These are phyloP conservation scores for Spialia ferax DNA, from an alignment of 2,888 invertebrate genomes.

Conservation along the genomic window DNA sequence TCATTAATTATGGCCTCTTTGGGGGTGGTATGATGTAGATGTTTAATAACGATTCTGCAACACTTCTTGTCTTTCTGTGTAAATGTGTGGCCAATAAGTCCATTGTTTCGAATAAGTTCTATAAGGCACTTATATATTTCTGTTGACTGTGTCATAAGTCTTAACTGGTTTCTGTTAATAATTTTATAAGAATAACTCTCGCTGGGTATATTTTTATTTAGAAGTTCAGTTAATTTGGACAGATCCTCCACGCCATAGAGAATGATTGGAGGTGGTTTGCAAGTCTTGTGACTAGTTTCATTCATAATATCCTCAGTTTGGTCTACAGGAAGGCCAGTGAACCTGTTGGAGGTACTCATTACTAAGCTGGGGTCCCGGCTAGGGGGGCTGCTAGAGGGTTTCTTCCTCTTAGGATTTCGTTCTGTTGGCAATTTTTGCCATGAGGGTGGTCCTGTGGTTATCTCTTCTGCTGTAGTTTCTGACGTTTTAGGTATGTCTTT, in stretches of 20 bases:
- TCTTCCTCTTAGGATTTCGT: neutral
- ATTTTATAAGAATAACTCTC: neutral
- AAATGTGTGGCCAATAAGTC: neutral
- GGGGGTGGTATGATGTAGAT: neutral
- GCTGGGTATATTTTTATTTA: neutral
- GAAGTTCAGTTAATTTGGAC: neutral
- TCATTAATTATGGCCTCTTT: neutral
- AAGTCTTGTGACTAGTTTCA: neutral
- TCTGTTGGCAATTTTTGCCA: neutral
- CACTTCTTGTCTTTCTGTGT: constrained; percentile 1
- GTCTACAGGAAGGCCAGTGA: constrained; percentile 1
- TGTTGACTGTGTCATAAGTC: constrained; percentile 4
- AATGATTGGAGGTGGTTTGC: constrained; percentile 2
- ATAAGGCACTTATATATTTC: neutral
- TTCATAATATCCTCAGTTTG: neutral
- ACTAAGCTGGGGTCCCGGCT: neutral
- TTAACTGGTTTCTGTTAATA: neutral
- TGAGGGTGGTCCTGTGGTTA: neutral
- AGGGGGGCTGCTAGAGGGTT: constrained; percentile 2
- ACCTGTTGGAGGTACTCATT: neutral
- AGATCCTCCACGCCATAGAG: neutral
- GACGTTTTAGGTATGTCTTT: neutral
- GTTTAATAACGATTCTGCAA: neutral
- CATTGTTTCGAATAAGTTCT: constrained; percentile 2
- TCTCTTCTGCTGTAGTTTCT: neutral